Conservation (phyloP, 2,113 vertebrate species). For the Indicator indicator region DNA sequence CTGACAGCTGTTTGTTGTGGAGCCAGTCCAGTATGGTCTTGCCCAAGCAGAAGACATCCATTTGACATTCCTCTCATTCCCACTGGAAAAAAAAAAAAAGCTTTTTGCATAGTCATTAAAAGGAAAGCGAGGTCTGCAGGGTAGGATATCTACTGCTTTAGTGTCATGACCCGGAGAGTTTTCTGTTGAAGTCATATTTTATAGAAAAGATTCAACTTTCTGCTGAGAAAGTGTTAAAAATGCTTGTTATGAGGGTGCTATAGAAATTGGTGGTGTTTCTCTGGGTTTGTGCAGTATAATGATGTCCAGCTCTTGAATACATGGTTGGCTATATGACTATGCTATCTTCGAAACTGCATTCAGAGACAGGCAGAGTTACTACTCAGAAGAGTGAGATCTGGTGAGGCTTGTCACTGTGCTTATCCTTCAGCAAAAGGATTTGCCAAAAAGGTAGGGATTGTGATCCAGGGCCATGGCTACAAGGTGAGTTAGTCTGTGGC, state of each 20-base stretch:
- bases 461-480: background rate
- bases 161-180: background rate
- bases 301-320: background rate
- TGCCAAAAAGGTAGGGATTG: background rate
- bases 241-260: fast-evolving
- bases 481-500: background rate
- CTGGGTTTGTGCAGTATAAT: background rate
- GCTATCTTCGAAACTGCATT: background rate
- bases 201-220: background rate
- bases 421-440: background rate
- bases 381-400: background rate
- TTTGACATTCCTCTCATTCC: background rate
- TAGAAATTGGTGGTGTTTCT: background rate
- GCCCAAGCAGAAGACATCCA: background rate
- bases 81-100: background rate
- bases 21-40: background rate
- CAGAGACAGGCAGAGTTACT: background rate
- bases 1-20: background rate
- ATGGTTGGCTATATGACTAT: background rate
- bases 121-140: background rate
- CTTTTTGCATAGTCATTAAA: background rate
- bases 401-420: background rate
- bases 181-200: background rate
- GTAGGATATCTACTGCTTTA: background rate
- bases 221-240: background rate